A percentile compares a stretch with the other conserved stretches of the same genome.
Conservation (phyloP, 1,140 invertebrate genomes). For the Diorhabda sublineata region DNA sequence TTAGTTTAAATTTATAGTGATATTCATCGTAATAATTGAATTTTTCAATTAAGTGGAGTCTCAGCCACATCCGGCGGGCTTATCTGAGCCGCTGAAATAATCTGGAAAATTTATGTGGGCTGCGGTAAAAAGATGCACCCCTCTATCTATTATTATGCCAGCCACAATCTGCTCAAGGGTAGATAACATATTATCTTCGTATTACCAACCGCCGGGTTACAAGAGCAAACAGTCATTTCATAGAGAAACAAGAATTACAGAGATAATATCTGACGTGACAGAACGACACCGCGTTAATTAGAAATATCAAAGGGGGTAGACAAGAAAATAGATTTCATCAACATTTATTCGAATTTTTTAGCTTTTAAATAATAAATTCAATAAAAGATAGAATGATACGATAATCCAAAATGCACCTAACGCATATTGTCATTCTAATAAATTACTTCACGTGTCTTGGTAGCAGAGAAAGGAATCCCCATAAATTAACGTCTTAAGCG, state of each 20-base stretch:
- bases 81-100: constrained; percentile 24
- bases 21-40: constrained; percentile 8
- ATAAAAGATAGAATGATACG: too few relatives aligned
- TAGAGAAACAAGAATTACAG: constrained; percentile 7
- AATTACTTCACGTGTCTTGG: too few relatives aligned
- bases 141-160: constrained; percentile 36
- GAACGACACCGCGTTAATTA: too few relatives aligned
- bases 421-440: too few relatives aligned
- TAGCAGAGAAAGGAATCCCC: too few relatives aligned
- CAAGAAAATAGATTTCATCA: too few relatives aligned
- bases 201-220: constrained; percentile 39
- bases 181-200: constrained; percentile 44
- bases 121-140: constrained; percentile 32
- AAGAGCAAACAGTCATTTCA: constrained; percentile 37
- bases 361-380: too few relatives aligned
- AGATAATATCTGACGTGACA: not conserved
- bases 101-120: constrained; percentile 35
- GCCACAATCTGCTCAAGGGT: constrained; percentile 41
- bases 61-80: constrained; percentile 5
- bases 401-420: too few relatives aligned
- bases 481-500: too few relatives aligned
- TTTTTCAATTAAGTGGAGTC: constrained; percentile 15
- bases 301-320: too few relatives aligned
- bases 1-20: too few relatives aligned
- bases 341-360: too few relatives aligned